Conservation (phyloP, 2,888 invertebrate genomes). For the Apodemia mormo region DNA sequence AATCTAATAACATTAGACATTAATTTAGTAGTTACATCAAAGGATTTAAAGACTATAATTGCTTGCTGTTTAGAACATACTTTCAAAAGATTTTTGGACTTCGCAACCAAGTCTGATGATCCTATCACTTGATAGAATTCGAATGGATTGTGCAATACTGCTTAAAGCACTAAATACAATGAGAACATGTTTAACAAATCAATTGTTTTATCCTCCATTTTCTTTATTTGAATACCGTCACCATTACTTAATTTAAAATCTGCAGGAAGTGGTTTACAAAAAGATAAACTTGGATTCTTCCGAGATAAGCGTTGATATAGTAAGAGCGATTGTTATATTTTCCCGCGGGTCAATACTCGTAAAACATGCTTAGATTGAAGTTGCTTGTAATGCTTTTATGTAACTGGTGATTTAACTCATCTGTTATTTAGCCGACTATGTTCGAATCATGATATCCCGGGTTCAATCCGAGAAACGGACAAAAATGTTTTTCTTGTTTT, state of each 20-base stretch:
- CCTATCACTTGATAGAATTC: conserved; percentile 11
- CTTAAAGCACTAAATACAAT: neutral
- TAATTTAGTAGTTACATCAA: neutral
- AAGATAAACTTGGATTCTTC: neutral
- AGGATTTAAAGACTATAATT: neutral
- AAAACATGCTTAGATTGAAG: neutral
- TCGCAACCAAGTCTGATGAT: conserved; percentile 12
- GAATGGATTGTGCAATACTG: neutral
- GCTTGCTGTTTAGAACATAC: neutral
- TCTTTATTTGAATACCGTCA: conserved; percentile 4
- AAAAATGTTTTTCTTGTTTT: no score
- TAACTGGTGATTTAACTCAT: neutral
- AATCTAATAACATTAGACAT: neutral
- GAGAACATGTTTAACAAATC: neutral
- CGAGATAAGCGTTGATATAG: neutral
- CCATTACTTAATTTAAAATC: neutral
- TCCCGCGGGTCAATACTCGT: neutral
- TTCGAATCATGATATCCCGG: no score
- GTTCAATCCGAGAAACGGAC: no score
- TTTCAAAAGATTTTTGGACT: conserved; percentile 11
- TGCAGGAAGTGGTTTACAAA: neutral
- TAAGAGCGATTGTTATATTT: neutral
- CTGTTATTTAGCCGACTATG: no score
- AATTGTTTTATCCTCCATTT: conserved; percentile 4
- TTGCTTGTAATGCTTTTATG: neutral